Evolutionary conservation across 2,888 invertebrate species (phyloP), one percentile per base, ranked within the genome.

Genomic region (Parnassius smintheus): DNA sequence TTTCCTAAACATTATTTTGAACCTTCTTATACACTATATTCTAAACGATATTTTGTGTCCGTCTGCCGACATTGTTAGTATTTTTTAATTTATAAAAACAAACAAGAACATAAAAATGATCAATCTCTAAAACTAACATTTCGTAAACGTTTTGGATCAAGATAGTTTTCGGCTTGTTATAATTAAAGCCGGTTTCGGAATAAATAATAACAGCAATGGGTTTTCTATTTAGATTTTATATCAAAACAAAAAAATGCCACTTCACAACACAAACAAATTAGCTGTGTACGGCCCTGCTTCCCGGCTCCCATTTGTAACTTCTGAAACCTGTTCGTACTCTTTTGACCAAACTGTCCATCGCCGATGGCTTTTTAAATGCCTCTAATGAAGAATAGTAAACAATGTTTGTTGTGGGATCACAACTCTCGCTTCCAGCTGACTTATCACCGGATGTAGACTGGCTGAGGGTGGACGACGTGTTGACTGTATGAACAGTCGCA

Each of bases 281-380:
- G 22, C 86, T 83, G 60, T 80, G 80, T 59, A 89, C 86, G 64
- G 86, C 85, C 66, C 83, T 85, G 2, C 84, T 86, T 0, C 82
- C 86, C 0, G 90, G 87, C 66, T 88, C 86, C 90, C 90, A 90
- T 18, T 79, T 83, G 61, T 88, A 90, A 2, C 71, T 76, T 44
- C 51, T 61, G 12, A 73, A 67, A 9, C 75, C 74, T 2, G 68
- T 77, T 0, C 75, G 71, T 0, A 78, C 75, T 44, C 80, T 80
- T 12, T 75, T 70, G 0, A 78, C 76, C 0, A 81, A 58, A 44
- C 67, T 73, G 4, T 73, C 72, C 0, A 78, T 71, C 0, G 72
- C 65, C 0, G 82, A 79, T 0, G 82, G 73, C 7, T 81, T 81
- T 46, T 74, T 80, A 0, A 83, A 62, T 0, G 80, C 76, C 8